Base-by-base conservation (phyloP, 1,140 invertebrate species). In the Drosophila yakuba region DNA sequence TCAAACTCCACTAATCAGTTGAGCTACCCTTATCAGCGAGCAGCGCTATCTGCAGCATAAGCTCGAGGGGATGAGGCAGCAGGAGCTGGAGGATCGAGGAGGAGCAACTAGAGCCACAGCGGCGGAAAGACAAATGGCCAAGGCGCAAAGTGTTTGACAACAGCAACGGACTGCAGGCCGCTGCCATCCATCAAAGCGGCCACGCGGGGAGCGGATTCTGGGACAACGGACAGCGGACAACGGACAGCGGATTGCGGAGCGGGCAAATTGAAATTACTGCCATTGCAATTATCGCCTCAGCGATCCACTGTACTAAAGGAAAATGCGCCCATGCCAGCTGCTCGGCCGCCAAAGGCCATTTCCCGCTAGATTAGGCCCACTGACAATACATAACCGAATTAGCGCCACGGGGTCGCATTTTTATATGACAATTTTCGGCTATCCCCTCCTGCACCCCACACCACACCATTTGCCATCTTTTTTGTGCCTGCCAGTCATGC, bases 341-440 rank as follows among this genome's bases (percentile, higher is more conserved):
- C 32, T 17, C 44, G 11, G 20, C 20, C 25, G 15, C 50, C 28
- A 48, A 69, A 20, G 64, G 44, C 67, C 67, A 71, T 79, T 79
- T 80, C 54, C 55, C 82, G 66, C 74, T 86, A 86, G 82, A 86
- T 86, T 86, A 88, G 83, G 71, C 79, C 75, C 68, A 69, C 64
- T 71, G 74, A 72, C 82, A 54, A 85, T 85, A 86, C 77, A 88
- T 88, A 88, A 88, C 79, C 73, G 83, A 88, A 86, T 86, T 88
- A 88, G 83, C 83, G 62, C 78, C 55, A 60, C 74, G 60, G 79
- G 79, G 72, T 66, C 54, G 68, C 56, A 72, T 45, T 54, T 81
- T 81, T 68, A 66, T 63, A 61, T 63, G 78, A 77, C 78, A 80
- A 43, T 41, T 66, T 51, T 56, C 11, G 43, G 51, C 39, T 14